phyloP scores from a whole-genome alignment of 2,888 invertebrate genomes.

The Agonopterix alstromeriana region DNA sequence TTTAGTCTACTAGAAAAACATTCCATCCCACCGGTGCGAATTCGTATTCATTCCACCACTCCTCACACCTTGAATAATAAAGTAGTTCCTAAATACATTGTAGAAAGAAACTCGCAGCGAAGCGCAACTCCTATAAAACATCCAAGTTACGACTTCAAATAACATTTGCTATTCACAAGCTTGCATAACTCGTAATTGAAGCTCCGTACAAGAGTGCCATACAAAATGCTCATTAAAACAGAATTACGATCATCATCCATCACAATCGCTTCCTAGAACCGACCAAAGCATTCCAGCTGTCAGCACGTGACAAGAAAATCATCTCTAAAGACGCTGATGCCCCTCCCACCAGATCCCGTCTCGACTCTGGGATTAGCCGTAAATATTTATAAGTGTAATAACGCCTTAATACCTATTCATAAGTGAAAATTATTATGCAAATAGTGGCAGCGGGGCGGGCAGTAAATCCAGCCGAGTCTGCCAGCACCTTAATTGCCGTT shows the following conservation, averaged over 20 bases:
- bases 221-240: constrained; percentile 52
- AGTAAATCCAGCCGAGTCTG: constrained; percentile 49
- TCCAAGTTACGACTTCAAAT: constrained; percentile 2
- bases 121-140: background rate
- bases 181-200: constrained; percentile 19
- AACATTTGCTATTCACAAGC: constrained; percentile 1
- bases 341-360: constrained; percentile 44
- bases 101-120: background rate
- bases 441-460: constrained; percentile 61
- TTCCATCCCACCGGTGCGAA: constrained; percentile 10
- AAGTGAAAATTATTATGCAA: constrained; percentile 76
- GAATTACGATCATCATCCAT: constrained; percentile 50
- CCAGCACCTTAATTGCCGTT: constrained; percentile 50
- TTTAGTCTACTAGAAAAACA: too few relatives aligned
- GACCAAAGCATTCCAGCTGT: constrained; percentile 44
- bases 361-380: constrained; percentile 37
- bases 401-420: constrained; percentile 72
- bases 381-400: constrained; percentile 74
- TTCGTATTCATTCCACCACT: constrained; percentile 1
- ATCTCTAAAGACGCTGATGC: constrained; percentile 30
- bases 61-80: constrained; percentile 2
- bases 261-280: constrained; percentile 41
- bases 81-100: constrained; percentile 1
- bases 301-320: constrained; percentile 58
- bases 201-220: constrained; percentile 24